Evolutionary conservation across 2,888 invertebrate genomes (phyloP).

Genomic region (Vanessa cardui): DNA sequence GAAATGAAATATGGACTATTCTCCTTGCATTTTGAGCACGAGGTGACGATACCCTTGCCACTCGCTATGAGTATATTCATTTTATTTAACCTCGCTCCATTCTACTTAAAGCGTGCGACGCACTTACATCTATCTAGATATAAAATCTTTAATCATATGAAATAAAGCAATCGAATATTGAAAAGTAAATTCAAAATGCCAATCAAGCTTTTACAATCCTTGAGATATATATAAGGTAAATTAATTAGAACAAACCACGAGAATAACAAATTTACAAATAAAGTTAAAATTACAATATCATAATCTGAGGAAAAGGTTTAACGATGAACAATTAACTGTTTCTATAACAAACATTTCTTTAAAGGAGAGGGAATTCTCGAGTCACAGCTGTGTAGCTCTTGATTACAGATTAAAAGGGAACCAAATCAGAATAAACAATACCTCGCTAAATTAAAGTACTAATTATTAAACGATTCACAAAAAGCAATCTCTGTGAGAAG

Average conservation of each 20-base stretch:
- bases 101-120: conserved; percentile 4
- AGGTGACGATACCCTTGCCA: conserved; percentile 63
- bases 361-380: conserved; percentile 20
- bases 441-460: conserved; percentile 18
- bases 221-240: too few relatives aligned
- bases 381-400: conserved; percentile 20
- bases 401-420: conserved; percentile 31
- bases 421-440: conserved; percentile 23
- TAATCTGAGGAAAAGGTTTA: not conserved
- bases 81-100: conserved; percentile 22
- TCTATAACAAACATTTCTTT: conserved; percentile 11
- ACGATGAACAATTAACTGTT: not conserved
- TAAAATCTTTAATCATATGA: too few relatives aligned
- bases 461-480: conserved; percentile 24
- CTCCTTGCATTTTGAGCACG: conserved; percentile 73
- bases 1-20: conserved; percentile 81
- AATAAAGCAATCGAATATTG: too few relatives aligned
- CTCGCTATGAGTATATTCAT: conserved; percentile 36
- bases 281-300: not conserved
- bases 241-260: not conserved
- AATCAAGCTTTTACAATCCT: not conserved
- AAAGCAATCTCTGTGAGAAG: conserved; percentile 14
- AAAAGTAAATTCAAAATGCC: too few relatives aligned
- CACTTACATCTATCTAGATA: not conserved
- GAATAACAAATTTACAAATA: not conserved